These are phyloP conservation scores for Berghia stephanieae DNA, from an alignment of 1,140 invertebrate species.

Conservation along the genomic window DNA sequence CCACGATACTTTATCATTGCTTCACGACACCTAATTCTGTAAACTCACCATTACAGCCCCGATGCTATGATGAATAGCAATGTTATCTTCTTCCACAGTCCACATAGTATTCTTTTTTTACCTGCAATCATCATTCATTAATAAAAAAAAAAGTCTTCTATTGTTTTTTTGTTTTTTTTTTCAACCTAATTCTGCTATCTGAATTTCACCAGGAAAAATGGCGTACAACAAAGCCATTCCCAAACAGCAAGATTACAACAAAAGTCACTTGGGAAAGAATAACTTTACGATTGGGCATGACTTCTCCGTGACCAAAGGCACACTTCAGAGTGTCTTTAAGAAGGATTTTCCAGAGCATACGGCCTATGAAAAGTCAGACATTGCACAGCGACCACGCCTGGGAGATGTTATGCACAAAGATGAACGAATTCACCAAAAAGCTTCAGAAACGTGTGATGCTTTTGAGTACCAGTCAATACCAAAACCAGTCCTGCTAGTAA, in stretches of 20 bases:
- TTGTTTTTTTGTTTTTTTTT: not conserved
- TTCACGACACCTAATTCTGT: no score
- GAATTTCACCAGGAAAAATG: not conserved
- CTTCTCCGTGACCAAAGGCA: constrained; percentile 37
- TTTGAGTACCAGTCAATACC: constrained; percentile 50
- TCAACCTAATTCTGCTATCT: not conserved
- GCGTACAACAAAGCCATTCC: not conserved
- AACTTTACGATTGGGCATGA: constrained; percentile 56
- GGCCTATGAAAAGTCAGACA: constrained; percentile 36
- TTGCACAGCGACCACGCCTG: constrained; percentile 47
- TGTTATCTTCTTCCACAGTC: no score
- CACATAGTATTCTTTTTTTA: no score
- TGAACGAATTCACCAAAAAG: constrained; percentile 47
- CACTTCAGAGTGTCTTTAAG: constrained; percentile 54
- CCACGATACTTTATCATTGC: no score
- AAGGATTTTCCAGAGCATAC: constrained; percentile 51
- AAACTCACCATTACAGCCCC: no score
- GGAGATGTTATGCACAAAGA: constrained; percentile 59
- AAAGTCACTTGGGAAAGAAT: constrained; percentile 40
- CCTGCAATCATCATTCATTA: no score
- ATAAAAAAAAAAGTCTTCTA: no score
- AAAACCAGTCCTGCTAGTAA: constrained; percentile 42
- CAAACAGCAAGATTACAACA: not conserved
- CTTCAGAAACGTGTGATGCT: constrained; percentile 53
- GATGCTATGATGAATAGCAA: no score